Evolutionary conservation across 2,888 invertebrate species (phyloP).

Genomic region (Taphrorychus bicolor): DNA sequence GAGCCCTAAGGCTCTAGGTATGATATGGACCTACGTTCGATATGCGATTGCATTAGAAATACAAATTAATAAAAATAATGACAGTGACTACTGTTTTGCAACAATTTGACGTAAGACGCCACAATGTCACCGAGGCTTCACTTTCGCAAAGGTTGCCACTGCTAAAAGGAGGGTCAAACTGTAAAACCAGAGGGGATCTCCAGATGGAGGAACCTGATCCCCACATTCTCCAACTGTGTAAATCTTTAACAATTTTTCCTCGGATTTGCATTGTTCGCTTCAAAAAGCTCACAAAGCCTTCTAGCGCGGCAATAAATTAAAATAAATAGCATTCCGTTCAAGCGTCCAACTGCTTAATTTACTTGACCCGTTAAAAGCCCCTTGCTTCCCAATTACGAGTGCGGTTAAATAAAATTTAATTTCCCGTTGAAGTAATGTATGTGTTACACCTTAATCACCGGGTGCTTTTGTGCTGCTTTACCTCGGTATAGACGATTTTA

Average conservation of each 20-base stretch:
- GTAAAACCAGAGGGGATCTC: no score
- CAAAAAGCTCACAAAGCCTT: neutral
- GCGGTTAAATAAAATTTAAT: conserved; percentile 32
- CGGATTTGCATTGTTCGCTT: neutral
- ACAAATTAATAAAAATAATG: no score
- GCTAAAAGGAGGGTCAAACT: no score
- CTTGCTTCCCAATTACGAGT: conserved; percentile 23
- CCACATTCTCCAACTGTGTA: no score
- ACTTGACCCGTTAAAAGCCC: conserved; percentile 20
- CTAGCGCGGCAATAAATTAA: conserved; percentile 14
- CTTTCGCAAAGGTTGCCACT: no score
- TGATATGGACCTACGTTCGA: no score
- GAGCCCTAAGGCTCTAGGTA: no score
- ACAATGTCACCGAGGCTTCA: no score
- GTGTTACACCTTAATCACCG: conserved; percentile 22
- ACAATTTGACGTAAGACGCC: no score
- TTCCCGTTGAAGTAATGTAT: conserved; percentile 23
- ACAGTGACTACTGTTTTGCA: no score
- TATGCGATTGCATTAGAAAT: no score
- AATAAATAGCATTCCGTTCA: conserved; percentile 16
- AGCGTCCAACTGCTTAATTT: conserved; percentile 19
- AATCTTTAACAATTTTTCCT: neutral
- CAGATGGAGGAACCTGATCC: no score
- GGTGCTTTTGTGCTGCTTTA: conserved; percentile 7
- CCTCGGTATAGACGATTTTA: neutral